Evolutionary conservation across 1,140 invertebrate species (phyloP), one percentile per base, ranked within the genome.

Genomic region (Bombus impatiens): DNA sequence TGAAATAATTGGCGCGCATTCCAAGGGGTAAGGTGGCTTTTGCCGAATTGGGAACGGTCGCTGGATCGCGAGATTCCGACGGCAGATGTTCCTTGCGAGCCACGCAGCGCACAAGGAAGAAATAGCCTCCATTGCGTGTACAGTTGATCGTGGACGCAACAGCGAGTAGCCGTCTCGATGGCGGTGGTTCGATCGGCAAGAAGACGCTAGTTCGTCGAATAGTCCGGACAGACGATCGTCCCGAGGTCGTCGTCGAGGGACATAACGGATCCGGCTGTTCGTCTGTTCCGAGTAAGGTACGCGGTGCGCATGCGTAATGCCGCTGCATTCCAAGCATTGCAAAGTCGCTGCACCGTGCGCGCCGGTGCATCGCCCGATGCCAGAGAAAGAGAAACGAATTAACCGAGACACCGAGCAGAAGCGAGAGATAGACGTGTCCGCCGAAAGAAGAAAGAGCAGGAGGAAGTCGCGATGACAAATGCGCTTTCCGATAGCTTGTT

Each of bases 281-380:
- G 91, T 94, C 92, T 91, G 92, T 94, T 95, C 94, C 91, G 91
- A 94, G 94, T 94, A 94, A 93, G 93, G 91, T 93, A 94, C 93
- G 93, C 93, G 92, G 87, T 86, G 94, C 94, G 94, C 94, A 95
- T 95, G 94, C 93, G 93, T 95, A 95, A 95, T 95, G 93, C 91
- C 90, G 91, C 87, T 90, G 92, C 94, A 95, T 95, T 95, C 94
- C 94, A 93, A 65, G 88, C 94, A 95, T 95, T 92, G 93, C 92
- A 67, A 91, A 90, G 89, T 91, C 92, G 92, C 89, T 92, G 89
- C 89, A 92, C 89, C 91, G 91, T 90, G 88, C 91, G 89, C 88
- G 90, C 84, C 88, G 74, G 90, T 91, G 89, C 91, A 92, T 93
- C 91, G 91, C 42, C 84, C 78, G 82, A 86, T 83, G 77, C 86